These are phyloP conservation scores for Burhinus bistriatus DNA, from an alignment of 2,113 vertebrate species.

Conservation along the genomic window DNA sequence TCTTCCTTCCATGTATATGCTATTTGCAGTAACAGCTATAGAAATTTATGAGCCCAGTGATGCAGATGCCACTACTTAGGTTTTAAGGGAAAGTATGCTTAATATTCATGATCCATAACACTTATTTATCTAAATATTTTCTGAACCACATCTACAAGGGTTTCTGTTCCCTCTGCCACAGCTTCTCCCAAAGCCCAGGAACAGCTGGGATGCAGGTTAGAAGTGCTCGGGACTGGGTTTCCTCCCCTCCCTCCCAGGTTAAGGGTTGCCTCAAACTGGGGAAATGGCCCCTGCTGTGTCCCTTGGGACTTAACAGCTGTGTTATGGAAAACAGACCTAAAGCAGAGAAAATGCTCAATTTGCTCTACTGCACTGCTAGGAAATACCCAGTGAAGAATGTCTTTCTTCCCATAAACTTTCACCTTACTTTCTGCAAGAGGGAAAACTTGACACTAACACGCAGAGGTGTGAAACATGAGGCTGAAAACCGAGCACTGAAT, in stretches of 20 bases:
- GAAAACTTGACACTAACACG: accelerated
- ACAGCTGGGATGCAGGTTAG: neutral
- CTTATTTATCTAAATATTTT: neutral
- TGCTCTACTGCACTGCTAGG: neutral
- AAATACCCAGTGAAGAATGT: neutral
- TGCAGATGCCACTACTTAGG: neutral
- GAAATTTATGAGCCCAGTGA: neutral
- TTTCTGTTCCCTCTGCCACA: neutral
- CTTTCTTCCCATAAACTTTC: neutral
- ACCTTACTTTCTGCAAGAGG: neutral
- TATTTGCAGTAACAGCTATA: neutral
- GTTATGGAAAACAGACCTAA: neutral
- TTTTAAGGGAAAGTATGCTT: neutral
- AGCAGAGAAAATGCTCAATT: neutral
- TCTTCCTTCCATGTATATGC: neutral
- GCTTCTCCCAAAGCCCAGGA: neutral
- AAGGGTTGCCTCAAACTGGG: neutral
- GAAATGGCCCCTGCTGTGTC: neutral
- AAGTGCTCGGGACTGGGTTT: neutral
- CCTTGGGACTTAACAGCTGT: neutral
- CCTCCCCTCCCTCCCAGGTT: neutral
- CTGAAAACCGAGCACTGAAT: neutral
- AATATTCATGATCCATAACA: neutral
- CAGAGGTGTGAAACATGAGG: neutral
- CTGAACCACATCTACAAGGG: neutral